A percentile compares a stretch with the other conserved stretches of the same genome.
These are phyloP conservation scores for Metopia argyrocephala DNA, from an alignment of 2,888 invertebrate genomes.

Conservation along the genomic window DNA sequence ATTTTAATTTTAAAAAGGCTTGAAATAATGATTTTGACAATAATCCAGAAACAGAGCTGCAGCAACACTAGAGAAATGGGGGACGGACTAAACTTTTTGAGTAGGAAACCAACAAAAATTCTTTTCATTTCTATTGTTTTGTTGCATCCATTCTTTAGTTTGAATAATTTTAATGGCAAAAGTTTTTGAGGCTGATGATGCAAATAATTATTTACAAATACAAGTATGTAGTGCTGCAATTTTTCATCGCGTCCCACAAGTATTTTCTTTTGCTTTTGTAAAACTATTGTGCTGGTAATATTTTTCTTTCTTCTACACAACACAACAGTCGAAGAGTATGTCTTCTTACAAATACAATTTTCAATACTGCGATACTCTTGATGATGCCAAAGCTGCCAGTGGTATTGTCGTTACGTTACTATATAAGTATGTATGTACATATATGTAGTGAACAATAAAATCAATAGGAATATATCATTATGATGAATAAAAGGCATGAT, in stretches of 20 bases:
- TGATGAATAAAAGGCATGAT: neutral
- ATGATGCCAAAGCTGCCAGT: neutral
- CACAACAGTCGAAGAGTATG: constrained; percentile 5
- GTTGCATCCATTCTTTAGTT: neutral
- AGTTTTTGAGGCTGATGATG: constrained; percentile 36
- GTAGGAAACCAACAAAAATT: neutral
- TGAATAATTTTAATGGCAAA: neutral
- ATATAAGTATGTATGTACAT: neutral
- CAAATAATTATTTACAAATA: constrained; percentile 40
- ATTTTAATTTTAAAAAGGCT: too few species aligned
- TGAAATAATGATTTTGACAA: too few species aligned
- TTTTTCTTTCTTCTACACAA: neutral
- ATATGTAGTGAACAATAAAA: too few species aligned
- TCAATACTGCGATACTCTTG: constrained; percentile 17
- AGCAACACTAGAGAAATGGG: too few species aligned
- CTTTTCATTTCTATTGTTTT: neutral
- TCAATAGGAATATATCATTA: neutral
- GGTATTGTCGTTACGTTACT: neutral
- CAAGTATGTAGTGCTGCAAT: constrained; percentile 31
- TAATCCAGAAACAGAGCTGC: too few species aligned
- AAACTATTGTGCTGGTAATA: too few species aligned
- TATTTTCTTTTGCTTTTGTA: neutral
- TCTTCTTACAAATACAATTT: constrained; percentile 13
- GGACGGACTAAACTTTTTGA: too few species aligned
- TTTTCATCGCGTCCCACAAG: constrained; percentile 24